A percentile compares a stretch with the other conserved stretches of the same genome.
These are phyloP conservation scores for Cephus spinipes DNA, from an alignment of 2,888 invertebrate genomes.

Conservation along the genomic window DNA sequence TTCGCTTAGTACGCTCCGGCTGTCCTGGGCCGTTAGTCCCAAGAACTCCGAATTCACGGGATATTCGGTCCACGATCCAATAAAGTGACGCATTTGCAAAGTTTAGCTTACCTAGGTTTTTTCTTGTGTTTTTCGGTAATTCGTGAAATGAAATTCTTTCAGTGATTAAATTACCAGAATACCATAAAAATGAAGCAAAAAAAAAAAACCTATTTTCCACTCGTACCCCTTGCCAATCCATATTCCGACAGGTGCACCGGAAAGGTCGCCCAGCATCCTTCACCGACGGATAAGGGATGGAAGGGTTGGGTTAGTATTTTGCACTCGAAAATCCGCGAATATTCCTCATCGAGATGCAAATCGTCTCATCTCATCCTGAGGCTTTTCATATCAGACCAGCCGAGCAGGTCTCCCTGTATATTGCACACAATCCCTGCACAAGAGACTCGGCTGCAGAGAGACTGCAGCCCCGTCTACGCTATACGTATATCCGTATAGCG, in stretches of 20 bases:
- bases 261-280: background rate
- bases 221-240: background rate
- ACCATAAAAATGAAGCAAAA: background rate
- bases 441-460: background rate
- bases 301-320: background rate
- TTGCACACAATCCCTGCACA: background rate
- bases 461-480: background rate
- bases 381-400: constrained; percentile 22
- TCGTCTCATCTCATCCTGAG: constrained; percentile 14
- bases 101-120: background rate
- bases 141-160: background rate
- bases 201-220: too few species aligned
- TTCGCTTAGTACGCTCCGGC: background rate
- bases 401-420: background rate
- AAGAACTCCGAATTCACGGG: background rate
- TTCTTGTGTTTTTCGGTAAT: too few species aligned
- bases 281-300: background rate
- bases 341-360: constrained; percentile 29
- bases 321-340: constrained; percentile 1
- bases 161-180: background rate
- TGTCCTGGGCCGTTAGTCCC: background rate
- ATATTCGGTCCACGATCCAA: background rate
- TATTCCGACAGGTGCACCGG: background rate
- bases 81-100: background rate
- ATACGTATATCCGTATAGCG: background rate